Percentiles rank a stretch among this genome's conserved stretches.
These are phyloP conservation scores for Drosophila funebris DNA, from an alignment of 1,140 invertebrate species.

Conservation along the genomic window DNA sequence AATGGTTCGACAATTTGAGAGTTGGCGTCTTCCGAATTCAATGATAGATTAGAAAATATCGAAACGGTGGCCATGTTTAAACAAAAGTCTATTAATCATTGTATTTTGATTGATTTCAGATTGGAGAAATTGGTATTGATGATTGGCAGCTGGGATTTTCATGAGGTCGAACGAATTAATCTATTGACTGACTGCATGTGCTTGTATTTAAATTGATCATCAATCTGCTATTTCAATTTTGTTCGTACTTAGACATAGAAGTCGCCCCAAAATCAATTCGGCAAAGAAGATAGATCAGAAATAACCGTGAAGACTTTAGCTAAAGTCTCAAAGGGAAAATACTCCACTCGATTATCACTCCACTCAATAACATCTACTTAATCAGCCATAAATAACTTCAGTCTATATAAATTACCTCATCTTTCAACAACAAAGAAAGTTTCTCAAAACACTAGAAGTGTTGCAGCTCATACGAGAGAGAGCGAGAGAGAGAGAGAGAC, in stretches of 20 bases:
- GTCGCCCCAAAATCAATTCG: too few relatives aligned
- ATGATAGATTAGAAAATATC: not conserved
- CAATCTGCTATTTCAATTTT: too few relatives aligned
- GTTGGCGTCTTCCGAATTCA: conserved; percentile 28
- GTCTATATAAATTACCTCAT: conserved; percentile 25
- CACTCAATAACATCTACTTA: conserved; percentile 7
- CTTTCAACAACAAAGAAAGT: conserved; percentile 58
- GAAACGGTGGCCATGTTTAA: conserved; percentile 15
- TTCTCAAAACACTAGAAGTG: conserved; percentile 28
- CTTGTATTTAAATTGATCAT: too few relatives aligned
- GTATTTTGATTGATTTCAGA: conserved; percentile 11
- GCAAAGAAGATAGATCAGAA: too few relatives aligned
- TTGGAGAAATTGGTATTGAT: conserved; percentile 15
- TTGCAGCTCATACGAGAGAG: conserved; percentile 9
- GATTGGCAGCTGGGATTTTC: conserved; percentile 26
- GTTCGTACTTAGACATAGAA: too few relatives aligned
- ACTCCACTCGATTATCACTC: conserved; percentile 7
- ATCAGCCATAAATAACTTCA: conserved; percentile 5
- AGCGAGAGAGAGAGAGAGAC: conserved; percentile 1
- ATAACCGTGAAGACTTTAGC: too few relatives aligned
- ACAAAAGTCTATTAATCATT: conserved; percentile 39
- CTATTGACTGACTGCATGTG: not conserved
- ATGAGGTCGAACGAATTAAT: conserved; percentile 30
- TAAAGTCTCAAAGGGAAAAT: conserved; percentile 5
- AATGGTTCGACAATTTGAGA: conserved; percentile 34